phyloP scores from a whole-genome alignment of 2,888 invertebrate species.

The Mythimna pallens region DNA sequence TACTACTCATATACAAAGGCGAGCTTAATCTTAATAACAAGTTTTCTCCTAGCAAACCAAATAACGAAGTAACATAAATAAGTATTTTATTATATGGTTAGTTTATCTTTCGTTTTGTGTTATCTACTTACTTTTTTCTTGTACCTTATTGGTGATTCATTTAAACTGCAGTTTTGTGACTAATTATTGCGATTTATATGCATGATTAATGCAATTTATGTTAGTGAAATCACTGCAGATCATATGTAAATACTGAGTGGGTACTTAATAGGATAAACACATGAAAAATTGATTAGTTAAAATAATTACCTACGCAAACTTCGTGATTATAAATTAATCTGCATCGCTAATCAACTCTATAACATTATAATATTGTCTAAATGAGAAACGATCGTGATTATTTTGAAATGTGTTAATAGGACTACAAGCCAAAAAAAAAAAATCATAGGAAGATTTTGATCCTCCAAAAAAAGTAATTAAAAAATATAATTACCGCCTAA shows the following conservation, averaged over 20 bases:
- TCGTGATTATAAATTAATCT: too few relatives aligned
- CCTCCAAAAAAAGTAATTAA: constrained; percentile 22
- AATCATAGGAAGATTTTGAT: background rate
- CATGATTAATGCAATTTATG: background rate
- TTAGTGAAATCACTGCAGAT: background rate
- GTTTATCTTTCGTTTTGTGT: background rate
- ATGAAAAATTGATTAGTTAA: background rate
- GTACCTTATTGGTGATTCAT: background rate
- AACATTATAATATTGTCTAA: too few relatives aligned
- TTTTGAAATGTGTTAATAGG: too few relatives aligned
- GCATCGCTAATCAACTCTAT: background rate
- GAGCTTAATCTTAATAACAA: too few relatives aligned
- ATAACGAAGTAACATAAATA: too few relatives aligned
- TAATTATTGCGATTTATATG: background rate
- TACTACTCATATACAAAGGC: too few relatives aligned
- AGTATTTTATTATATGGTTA: background rate
- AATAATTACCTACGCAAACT: too few relatives aligned
- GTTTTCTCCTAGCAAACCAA: too few relatives aligned
- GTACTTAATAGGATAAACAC: background rate
- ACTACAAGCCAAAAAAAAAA: background rate
- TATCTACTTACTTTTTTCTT: background rate
- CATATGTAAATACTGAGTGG: background rate
- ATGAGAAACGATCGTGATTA: too few relatives aligned
- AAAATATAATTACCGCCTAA: constrained; percentile 58
- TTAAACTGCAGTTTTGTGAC: background rate